Percentiles rank a stretch among this genome's conserved stretches.
These are phyloP conservation scores for Apantesis nais DNA, from an alignment of 2,888 invertebrate genomes.

Conservation along the genomic window DNA sequence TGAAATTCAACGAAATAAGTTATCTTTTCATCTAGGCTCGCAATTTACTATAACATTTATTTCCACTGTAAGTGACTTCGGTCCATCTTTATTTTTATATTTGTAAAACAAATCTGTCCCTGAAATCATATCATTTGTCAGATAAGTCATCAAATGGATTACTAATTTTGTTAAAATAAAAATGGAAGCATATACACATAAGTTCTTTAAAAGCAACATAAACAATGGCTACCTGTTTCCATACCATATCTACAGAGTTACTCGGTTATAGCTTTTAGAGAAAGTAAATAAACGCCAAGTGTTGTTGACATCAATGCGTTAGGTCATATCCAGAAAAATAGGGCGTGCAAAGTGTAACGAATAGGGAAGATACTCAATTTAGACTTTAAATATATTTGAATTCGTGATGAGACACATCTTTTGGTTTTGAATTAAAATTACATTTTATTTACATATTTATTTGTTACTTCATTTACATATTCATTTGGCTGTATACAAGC, in stretches of 20 bases:
- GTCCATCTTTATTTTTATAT: no score
- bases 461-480: background rate
- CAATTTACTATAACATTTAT: no score
- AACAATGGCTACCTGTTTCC: slow-evolving; percentile 3
- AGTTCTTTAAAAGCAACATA: background rate
- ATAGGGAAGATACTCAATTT: slow-evolving; percentile 25
- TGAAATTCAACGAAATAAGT: no score
- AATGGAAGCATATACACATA: background rate
- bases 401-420: slow-evolving; percentile 21
- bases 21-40: no score
- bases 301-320: slow-evolving; percentile 11
- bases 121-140: background rate
- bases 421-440: slow-evolving; percentile 8
- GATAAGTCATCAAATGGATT: background rate
- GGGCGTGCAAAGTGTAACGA: slow-evolving; percentile 4
- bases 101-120: background rate
- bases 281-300: slow-evolving; percentile 7
- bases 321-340: slow-evolving; percentile 5
- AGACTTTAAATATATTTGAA: slow-evolving; percentile 37
- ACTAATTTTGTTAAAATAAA: background rate
- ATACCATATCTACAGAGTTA: slow-evolving; percentile 7
- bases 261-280: slow-evolving; percentile 7
- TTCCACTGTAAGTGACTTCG: background rate
- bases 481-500: background rate
- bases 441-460: background rate